Conservation (phyloP, 2,113 vertebrate species). For the Istiophorus platypterus region DNA sequence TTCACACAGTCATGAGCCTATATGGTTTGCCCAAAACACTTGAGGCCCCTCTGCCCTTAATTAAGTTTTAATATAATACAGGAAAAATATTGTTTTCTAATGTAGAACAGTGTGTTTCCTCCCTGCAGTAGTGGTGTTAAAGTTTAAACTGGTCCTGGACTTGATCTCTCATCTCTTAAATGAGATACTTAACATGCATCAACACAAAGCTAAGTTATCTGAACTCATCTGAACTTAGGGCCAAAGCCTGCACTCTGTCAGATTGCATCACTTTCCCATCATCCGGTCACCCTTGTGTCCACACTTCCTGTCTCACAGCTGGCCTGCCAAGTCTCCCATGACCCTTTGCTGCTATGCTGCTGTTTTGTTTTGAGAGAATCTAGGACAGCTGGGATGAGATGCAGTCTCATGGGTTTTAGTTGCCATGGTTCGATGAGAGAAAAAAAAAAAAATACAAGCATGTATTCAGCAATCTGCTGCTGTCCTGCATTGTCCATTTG, state of each 20-base stretch:
- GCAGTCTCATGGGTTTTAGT: conserved; percentile 61
- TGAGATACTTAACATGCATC: conserved; percentile 47
- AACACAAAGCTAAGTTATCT: conserved; percentile 45
- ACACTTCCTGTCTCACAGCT: conserved; percentile 83
- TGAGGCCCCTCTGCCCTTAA: conserved; percentile 29
- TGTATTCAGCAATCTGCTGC: not conserved
- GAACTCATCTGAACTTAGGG: conserved; percentile 50
- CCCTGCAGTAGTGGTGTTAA: not conserved
- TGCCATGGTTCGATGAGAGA: conserved; percentile 27
- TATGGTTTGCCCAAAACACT: conserved; percentile 51
- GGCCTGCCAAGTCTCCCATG: conserved; percentile 79
- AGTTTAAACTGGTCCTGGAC: conserved; percentile 18
- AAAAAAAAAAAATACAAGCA: conserved; percentile 30
- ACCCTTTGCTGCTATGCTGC: conserved; percentile 76
- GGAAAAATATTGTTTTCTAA: conserved; percentile 23
- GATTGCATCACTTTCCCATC: conserved; percentile 81
- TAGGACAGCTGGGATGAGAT: conserved; percentile 71
- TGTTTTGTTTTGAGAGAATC: conserved; percentile 77
- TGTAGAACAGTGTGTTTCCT: not conserved
- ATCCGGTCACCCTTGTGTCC: conserved; percentile 75
- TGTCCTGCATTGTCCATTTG: conserved; percentile 14
- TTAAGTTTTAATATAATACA: conserved; percentile 51
- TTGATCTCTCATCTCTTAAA: conserved; percentile 23
- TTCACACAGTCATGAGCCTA: conserved; percentile 70
- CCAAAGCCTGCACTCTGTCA: conserved; percentile 61